A percentile compares a stretch with the other conserved stretches of the same genome.
phyloP scores from a whole-genome alignment of 2,888 invertebrate species.

The Drosophila eohydei region DNA sequence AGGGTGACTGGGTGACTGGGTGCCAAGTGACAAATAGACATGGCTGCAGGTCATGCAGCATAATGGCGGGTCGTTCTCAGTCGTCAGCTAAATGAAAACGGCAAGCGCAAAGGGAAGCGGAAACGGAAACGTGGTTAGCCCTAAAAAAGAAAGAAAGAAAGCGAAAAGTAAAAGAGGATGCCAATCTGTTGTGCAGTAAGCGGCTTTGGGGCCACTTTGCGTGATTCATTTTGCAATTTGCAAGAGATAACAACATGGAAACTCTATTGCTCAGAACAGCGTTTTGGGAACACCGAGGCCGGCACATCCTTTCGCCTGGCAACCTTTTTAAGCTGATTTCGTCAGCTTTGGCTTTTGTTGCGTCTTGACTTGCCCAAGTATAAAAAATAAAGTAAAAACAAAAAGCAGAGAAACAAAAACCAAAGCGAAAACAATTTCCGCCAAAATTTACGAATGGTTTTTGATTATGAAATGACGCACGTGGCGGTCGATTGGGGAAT shows the following conservation, averaged over 20 bases:
- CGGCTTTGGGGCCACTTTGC: slow-evolving; percentile 47
- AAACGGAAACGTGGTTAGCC: slow-evolving; percentile 24
- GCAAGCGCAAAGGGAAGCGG: slow-evolving; percentile 3
- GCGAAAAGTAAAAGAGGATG: slow-evolving; percentile 7
- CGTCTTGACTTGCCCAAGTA: neutral
- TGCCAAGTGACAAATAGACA: slow-evolving; percentile 45
- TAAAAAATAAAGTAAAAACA: neutral
- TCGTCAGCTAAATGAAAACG: slow-evolving; percentile 25
- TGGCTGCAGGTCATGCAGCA: slow-evolving; percentile 8
- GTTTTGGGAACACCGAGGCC: neutral
- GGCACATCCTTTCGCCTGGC: slow-evolving; percentile 22
- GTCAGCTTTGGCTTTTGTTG: slow-evolving; percentile 8
- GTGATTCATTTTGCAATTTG: slow-evolving; percentile 56
- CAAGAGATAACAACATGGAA: slow-evolving; percentile 47
- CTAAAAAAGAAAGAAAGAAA: neutral
- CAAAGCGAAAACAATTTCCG: slow-evolving; percentile 56
- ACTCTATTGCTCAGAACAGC: slow-evolving; percentile 17
- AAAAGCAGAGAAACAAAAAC: slow-evolving; percentile 24
- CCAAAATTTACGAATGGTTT: slow-evolving; percentile 64
- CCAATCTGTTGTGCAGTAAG: slow-evolving; percentile 34
- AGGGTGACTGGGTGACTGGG: neutral
- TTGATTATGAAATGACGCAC: slow-evolving; percentile 60
- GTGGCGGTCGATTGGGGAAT: slow-evolving; percentile 17
- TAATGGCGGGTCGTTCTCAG: slow-evolving; percentile 7
- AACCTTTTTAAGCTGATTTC: slow-evolving; percentile 38